Percentiles rank a stretch among this genome's conserved stretches.
phyloP scores from a whole-genome alignment of 1,140 invertebrate genomes.

The Yoshiicerus persimilis region DNA sequence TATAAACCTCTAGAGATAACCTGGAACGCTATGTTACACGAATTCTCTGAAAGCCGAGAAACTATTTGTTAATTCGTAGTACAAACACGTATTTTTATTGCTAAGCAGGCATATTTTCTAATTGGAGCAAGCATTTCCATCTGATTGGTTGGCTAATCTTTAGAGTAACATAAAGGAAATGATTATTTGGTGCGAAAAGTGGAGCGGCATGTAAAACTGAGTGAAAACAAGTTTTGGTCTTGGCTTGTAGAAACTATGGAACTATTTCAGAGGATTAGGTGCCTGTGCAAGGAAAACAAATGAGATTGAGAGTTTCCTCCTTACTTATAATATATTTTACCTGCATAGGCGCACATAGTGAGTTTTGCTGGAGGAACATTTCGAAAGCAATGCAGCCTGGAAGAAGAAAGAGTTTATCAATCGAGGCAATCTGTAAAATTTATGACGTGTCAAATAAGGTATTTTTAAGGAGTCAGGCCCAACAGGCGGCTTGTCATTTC shows the following conservation, averaged over 20 bases:
- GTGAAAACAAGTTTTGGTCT: neutral
- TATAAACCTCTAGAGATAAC: no score
- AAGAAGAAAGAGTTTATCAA: constrained; percentile 29
- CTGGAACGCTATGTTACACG: no score
- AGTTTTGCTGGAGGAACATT: neutral
- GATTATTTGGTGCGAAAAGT: constrained; percentile 3
- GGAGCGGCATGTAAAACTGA: neutral
- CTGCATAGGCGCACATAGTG: neutral
- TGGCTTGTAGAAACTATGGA: neutral
- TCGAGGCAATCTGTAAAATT: constrained; percentile 31
- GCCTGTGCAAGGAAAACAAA: neutral
- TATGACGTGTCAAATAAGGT: constrained; percentile 29
- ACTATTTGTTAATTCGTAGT: neutral
- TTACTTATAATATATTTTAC: neutral
- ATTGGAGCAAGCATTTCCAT: neutral
- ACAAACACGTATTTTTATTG: no score
- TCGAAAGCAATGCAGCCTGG: neutral
- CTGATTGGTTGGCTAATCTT: neutral
- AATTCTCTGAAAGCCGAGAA: no score
- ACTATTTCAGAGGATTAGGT: neutral
- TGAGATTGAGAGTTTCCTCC: neutral
- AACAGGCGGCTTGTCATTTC: constrained; percentile 37
- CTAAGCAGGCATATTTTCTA: neutral
- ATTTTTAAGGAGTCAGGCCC: constrained; percentile 31
- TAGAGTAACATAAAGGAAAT: neutral